These are phyloP conservation scores for Prenolepis imparis DNA, from an alignment of 2,888 invertebrate genomes.

Conservation along the genomic window DNA sequence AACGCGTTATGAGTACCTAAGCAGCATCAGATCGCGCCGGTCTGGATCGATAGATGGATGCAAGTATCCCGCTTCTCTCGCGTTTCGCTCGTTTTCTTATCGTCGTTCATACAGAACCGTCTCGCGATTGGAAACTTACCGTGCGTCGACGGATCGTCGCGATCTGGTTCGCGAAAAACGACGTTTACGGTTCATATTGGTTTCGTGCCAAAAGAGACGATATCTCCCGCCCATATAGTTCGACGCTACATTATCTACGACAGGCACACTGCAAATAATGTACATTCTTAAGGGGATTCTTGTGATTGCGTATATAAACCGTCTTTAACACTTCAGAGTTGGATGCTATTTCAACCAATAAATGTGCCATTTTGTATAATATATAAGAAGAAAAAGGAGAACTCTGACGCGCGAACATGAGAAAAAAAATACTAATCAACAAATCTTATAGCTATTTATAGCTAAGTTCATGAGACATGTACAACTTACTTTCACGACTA, in stretches of 20 bases:
- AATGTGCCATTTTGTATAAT: constrained; percentile 2
- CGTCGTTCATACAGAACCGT: constrained; percentile 47
- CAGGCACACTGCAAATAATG: constrained; percentile 10
- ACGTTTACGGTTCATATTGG: constrained; percentile 71
- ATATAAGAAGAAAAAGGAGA: not conserved
- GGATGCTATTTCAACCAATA: constrained; percentile 10
- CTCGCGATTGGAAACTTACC: constrained; percentile 34
- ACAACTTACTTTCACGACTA: not conserved
- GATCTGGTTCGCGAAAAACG: constrained; percentile 69
- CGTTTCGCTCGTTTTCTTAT: constrained; percentile 54
- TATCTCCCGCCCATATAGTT: constrained; percentile 64
- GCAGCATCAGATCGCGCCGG: constrained; percentile 67
- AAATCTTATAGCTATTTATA: not conserved
- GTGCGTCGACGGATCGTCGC: constrained; percentile 66
- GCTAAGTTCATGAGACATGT: not conserved
- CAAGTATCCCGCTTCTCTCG: constrained; percentile 33
- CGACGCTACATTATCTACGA: constrained; percentile 59
- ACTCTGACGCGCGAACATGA: not conserved
- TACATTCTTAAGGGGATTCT: constrained; percentile 10
- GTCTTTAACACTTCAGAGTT: constrained; percentile 14
- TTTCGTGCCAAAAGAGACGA: constrained; percentile 74
- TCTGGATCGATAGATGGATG: constrained; percentile 59
- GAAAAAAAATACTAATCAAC: not conserved
- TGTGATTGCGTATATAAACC: constrained; percentile 8
- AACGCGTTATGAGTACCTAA: constrained; percentile 75